Conservation (phyloP, 2,113 vertebrate species). For the Pomatorhinus ruficollis region DNA sequence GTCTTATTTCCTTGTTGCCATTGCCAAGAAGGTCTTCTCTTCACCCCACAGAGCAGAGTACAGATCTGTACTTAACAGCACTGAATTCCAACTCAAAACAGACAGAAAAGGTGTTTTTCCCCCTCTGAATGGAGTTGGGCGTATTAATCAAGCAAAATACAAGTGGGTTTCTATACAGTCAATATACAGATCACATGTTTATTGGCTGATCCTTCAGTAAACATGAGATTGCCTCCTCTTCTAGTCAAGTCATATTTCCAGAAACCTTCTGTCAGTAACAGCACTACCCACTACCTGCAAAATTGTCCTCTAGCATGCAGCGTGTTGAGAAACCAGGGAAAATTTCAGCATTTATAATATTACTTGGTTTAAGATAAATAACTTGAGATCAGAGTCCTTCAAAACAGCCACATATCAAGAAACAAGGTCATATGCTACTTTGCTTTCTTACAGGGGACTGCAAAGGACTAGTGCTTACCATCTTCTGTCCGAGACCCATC, state of each 20-base stretch:
- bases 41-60: neutral
- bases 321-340: neutral
- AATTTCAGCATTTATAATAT: neutral
- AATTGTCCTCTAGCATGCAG: neutral
- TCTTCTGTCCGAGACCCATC: conserved; percentile 87
- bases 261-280: neutral
- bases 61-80: neutral
- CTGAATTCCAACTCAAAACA: neutral
- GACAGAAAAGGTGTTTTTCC: neutral
- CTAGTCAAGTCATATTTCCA: neutral
- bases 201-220: neutral
- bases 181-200: neutral
- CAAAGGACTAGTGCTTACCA: conserved; percentile 71
- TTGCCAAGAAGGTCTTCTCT: neutral
- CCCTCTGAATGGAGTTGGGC: neutral
- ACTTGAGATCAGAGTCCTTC: neutral
- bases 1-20: neutral
- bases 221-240: neutral
- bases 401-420: neutral
- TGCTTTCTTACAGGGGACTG: neutral
- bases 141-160: neutral
- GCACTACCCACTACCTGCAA: neutral
- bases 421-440: neutral
- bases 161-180: neutral
- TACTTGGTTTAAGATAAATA: neutral